Conservation (phyloP, 2,888 invertebrate genomes). For the Drosophila nigricruria region DNA sequence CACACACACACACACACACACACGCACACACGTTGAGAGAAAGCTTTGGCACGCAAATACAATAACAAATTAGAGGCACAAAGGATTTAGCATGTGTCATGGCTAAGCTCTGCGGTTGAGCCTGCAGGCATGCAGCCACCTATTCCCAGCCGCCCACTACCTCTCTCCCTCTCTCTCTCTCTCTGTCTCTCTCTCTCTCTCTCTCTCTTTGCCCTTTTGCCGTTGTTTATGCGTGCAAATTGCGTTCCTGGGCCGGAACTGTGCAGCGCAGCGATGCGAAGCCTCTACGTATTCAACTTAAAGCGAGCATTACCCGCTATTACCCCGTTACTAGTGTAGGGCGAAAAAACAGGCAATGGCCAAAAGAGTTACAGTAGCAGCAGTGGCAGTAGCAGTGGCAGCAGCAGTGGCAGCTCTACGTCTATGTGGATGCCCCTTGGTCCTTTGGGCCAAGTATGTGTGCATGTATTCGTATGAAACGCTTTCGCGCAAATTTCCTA, state of each 20-base stretch:
- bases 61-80: conserved; percentile 80
- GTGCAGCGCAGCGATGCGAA: conserved; percentile 44
- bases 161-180: background rate
- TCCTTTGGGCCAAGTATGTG: conserved; percentile 3
- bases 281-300: conserved; percentile 57
- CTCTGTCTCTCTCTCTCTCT: background rate
- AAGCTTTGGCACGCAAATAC: conserved; percentile 76
- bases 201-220: background rate
- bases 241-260: conserved; percentile 55
- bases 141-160: too few species aligned
- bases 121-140: conserved; percentile 22
- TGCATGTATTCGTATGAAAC: conserved; percentile 25
- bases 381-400: background rate
- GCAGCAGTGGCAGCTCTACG: conserved; percentile 2
- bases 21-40: conserved; percentile 13
- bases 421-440: conserved; percentile 11
- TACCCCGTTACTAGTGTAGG: conserved; percentile 69
- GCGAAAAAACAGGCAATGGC: conserved; percentile 48
- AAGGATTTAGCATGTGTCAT: conserved; percentile 77
- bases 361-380: conserved; percentile 46
- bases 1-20: conserved; percentile 24
- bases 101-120: conserved; percentile 71
- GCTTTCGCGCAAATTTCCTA: conserved; percentile 65
- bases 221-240: conserved; percentile 72
- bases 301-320: conserved; percentile 77